Evolutionary conservation across 2,888 invertebrate genomes (phyloP), one percentile per base, ranked within the genome.

Genomic region (Pseudococcus jackbeardsleyi): DNA sequence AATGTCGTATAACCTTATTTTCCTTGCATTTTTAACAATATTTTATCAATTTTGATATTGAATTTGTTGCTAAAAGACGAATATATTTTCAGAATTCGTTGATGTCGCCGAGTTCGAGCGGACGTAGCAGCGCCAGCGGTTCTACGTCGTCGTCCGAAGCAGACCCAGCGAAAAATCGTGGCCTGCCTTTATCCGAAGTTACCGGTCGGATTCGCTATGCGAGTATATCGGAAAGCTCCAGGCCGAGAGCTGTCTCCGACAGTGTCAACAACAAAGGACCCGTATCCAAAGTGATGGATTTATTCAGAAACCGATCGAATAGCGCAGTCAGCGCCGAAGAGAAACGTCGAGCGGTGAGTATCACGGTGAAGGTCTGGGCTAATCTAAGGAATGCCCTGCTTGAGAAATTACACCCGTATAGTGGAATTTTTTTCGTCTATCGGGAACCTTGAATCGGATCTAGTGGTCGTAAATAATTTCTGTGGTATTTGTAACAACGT

Each of bases 231-330:
- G 50, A 89, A 22, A 72, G 33, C 46, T 85, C 89, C 26, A 86
- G 91, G 72, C 90, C 90, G 11, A 89, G 91, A 33, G 90, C 90
- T 26, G 90, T 90, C 12, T 90, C 90, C 48, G 90, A 90, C 85
- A 90, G 90, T 86, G 82, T 89, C 48, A 90, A 88, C 77, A 90
- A 89, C 42, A 90, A 90, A 84, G 90, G 96, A 90, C 96, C 97
- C 3, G 96, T 97, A 93, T 95, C 96, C 90, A 97, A 97, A 93
- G 96, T 97, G 85, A 97, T 97, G 95, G 97, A 97, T 92, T 95
- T 97, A 91, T 97, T 97, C 92, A 94, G 97, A 89, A 94, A 95
- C 92, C 93, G 95, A 90, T 95, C 95, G 89, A 95, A 95, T 91
- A 94, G 94, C 90, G 94, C 94, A 88, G 94, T 94, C 85, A 94